Evolutionary conservation across 2,113 vertebrate genomes (phyloP).

Genomic region (Rhea pennata): DNA sequence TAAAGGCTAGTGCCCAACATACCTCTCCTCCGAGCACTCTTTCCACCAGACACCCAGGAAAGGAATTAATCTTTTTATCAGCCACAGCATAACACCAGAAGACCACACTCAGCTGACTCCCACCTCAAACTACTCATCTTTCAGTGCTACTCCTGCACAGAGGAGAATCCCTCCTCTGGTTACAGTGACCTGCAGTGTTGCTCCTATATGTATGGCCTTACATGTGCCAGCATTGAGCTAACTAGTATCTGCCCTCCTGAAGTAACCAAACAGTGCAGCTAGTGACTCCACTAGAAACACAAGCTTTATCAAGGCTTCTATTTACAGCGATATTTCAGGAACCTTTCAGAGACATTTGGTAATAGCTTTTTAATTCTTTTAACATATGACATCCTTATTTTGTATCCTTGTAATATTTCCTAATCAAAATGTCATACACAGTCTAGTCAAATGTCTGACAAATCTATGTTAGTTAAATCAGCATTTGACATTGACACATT

Average conservation of each 20-base stretch:
- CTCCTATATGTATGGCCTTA: neutral
- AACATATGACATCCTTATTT: neutral
- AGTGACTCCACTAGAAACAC: neutral
- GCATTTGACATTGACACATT: neutral
- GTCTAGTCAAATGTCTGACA: neutral
- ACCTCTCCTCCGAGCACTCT: neutral
- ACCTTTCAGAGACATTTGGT: neutral
- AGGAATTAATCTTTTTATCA: neutral
- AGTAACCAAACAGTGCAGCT: neutral
- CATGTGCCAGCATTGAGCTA: neutral
- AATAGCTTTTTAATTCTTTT: neutral
- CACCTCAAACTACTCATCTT: neutral
- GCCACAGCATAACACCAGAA: neutral
- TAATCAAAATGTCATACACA: neutral
- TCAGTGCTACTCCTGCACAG: neutral
- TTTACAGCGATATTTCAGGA: neutral
- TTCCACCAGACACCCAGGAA: neutral
- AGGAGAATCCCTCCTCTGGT: neutral
- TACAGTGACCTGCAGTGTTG: neutral
- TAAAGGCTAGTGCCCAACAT: neutral
- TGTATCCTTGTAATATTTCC: neutral
- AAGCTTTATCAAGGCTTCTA: neutral
- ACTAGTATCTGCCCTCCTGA: neutral
- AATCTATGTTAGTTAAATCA: neutral
- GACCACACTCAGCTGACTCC: neutral